Percentiles rank a stretch among this genome's conserved stretches.
These are phyloP conservation scores for Acronicta alni DNA, from an alignment of 2,888 invertebrate genomes.

Conservation along the genomic window DNA sequence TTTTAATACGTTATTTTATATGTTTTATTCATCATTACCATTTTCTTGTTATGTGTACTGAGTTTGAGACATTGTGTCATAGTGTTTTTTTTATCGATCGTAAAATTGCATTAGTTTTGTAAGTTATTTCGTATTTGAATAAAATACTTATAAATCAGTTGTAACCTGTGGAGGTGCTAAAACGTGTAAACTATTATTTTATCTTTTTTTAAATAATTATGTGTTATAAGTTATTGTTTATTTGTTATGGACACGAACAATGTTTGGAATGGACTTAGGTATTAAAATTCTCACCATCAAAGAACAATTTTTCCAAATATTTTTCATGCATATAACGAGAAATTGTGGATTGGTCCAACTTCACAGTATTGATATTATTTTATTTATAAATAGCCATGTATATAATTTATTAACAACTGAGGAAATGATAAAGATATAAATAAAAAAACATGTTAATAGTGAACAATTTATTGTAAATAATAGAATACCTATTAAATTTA, in stretches of 20 bases:
- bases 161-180: slow-evolving; percentile 86
- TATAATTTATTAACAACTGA: slow-evolving; percentile 89
- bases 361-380: slow-evolving; percentile 88
- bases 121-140: slow-evolving; percentile 66
- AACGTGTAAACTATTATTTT: slow-evolving; percentile 70
- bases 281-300: slow-evolving; percentile 47
- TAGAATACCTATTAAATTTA: slow-evolving; percentile 89
- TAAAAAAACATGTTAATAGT: slow-evolving; percentile 89
- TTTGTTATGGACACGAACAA: slow-evolving; percentile 63
- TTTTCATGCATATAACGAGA: slow-evolving; percentile 62
- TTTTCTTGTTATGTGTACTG: slow-evolving; percentile 69
- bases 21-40: slow-evolving; percentile 59
- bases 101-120: slow-evolving; percentile 70
- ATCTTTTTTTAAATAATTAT: slow-evolving; percentile 68
- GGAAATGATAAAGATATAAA: slow-evolving; percentile 83
- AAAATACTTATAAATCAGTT: slow-evolving; percentile 66
- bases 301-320: slow-evolving; percentile 49
- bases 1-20: slow-evolving; percentile 61
- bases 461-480: slow-evolving; percentile 89
- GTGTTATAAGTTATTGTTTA: slow-evolving; percentile 70
- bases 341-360: slow-evolving; percentile 78
- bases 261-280: slow-evolving; percentile 40
- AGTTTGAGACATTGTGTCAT: slow-evolving; percentile 74
- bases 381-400: slow-evolving; percentile 89
- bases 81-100: slow-evolving; percentile 67